A percentile compares a stretch with the other conserved stretches of the same genome.
Evolutionary conservation across 2,797 vertebrate species (phyloP).

Genomic region (Rhinichthys osculus): DNA sequence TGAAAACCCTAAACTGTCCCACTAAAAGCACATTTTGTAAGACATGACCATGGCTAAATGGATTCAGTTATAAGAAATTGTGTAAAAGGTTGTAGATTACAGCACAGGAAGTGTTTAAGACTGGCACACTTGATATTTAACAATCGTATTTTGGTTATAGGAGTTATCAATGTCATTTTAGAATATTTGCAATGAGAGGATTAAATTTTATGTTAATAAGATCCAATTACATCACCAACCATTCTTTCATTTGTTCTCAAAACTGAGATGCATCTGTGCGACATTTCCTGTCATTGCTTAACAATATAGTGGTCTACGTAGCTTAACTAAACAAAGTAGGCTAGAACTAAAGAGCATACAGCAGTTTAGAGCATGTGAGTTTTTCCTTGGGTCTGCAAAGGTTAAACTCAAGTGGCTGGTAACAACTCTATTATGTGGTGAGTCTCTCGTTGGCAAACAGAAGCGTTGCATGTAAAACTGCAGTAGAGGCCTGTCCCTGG

Average conservation of each 20-base stretch:
- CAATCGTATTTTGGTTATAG: background rate
- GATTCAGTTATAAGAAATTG: slow-evolving; percentile 70
- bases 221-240: background rate
- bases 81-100: slow-evolving; percentile 48
- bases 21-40: slow-evolving; percentile 71
- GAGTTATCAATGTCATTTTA: background rate
- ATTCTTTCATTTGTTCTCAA: background rate
- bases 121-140: background rate
- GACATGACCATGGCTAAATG: slow-evolving; percentile 67
- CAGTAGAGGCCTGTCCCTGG: slow-evolving; percentile 84
- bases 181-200: background rate
- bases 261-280: slow-evolving; percentile 3
- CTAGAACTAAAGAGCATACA: slow-evolving; percentile 60
- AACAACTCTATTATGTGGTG: slow-evolving; percentile 84
- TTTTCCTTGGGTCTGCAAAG: slow-evolving; percentile 71
- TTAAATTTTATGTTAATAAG: background rate
- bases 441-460: slow-evolving; percentile 86
- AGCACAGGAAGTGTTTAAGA: slow-evolving; percentile 47
- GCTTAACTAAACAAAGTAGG: slow-evolving; percentile 44
- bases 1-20: slow-evolving; percentile 69
- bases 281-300: slow-evolving; percentile 28
- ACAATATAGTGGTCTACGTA: slow-evolving; percentile 26
- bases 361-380: slow-evolving; percentile 63
- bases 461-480: slow-evolving; percentile 86
- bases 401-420: slow-evolving; percentile 81